Conservation (phyloP, 1,140 invertebrate genomes). For the Hylaeus volcanicus region DNA sequence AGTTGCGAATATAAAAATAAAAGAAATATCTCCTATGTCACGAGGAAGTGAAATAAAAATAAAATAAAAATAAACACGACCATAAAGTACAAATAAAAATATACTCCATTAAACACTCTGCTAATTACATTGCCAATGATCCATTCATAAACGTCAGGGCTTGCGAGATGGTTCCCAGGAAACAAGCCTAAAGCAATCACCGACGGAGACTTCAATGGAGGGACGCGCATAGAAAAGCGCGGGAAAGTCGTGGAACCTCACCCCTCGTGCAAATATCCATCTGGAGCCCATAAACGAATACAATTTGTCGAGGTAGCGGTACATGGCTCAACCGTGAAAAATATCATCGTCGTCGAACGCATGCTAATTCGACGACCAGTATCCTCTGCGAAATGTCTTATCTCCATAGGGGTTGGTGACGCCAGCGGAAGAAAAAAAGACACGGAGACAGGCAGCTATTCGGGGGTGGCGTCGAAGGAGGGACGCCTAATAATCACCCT, state of each 20-base stretch:
- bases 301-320: slow-evolving; percentile 41
- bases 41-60: too few relatives aligned
- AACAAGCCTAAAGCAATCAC: neutral
- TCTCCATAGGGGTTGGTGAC: slow-evolving; percentile 42
- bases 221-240: neutral
- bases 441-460: too few relatives aligned
- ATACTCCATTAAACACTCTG: too few relatives aligned
- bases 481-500: slow-evolving; percentile 61
- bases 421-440: neutral
- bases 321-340: slow-evolving; percentile 30
- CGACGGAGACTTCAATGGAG: neutral
- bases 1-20: too few relatives aligned
- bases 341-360: slow-evolving; percentile 18
- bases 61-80: too few relatives aligned
- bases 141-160: too few relatives aligned
- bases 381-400: slow-evolving; percentile 48
- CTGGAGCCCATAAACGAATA: slow-evolving; percentile 36
- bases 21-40: too few relatives aligned
- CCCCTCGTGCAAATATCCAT: slow-evolving; percentile 42
- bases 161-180: neutral
- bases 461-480: slow-evolving; percentile 20
- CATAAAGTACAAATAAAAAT: too few relatives aligned
- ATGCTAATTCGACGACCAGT: slow-evolving; percentile 40
- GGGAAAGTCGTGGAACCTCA: neutral
- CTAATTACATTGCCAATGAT: neutral